A percentile compares a stretch with the other conserved stretches of the same genome.
phyloP scores from a whole-genome alignment of 2,888 invertebrate genomes.

The Megamerina dolium region DNA sequence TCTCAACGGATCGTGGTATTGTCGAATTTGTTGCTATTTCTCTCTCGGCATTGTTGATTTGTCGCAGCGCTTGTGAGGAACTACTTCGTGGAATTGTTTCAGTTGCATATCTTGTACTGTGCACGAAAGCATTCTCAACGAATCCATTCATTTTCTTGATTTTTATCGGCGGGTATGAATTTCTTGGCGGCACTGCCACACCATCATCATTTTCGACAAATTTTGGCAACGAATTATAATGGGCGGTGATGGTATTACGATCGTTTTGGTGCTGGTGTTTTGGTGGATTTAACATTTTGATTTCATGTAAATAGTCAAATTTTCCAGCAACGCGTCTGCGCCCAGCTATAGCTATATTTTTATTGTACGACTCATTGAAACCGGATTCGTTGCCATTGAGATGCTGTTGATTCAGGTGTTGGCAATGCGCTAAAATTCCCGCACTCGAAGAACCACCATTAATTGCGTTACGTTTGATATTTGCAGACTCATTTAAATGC shows the following conservation, averaged over 20 bases:
- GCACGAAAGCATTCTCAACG: constrained; percentile 9
- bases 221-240: constrained; percentile 48
- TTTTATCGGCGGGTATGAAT: constrained; percentile 57
- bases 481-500: constrained; percentile 16
- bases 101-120: constrained; percentile 23
- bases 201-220: constrained; percentile 51
- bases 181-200: constrained; percentile 58
- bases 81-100: constrained; percentile 58
- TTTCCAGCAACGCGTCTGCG: constrained; percentile 24
- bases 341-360: not conserved
- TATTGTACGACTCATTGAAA: constrained; percentile 3
- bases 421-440: constrained; percentile 51
- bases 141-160: constrained; percentile 20
- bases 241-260: constrained; percentile 7
- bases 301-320: constrained; percentile 46
- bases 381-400: constrained; percentile 7
- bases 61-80: constrained; percentile 57
- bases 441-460: constrained; percentile 25
- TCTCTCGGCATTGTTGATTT: constrained; percentile 7
- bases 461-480: not conserved
- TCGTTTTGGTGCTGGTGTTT: constrained; percentile 33
- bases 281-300: constrained; percentile 45
- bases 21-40: constrained; percentile 23
- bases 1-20: constrained; percentile 47
- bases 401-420: constrained; percentile 2